Conservation (phyloP, 1,140 invertebrate species). For the Apis florea region DNA sequence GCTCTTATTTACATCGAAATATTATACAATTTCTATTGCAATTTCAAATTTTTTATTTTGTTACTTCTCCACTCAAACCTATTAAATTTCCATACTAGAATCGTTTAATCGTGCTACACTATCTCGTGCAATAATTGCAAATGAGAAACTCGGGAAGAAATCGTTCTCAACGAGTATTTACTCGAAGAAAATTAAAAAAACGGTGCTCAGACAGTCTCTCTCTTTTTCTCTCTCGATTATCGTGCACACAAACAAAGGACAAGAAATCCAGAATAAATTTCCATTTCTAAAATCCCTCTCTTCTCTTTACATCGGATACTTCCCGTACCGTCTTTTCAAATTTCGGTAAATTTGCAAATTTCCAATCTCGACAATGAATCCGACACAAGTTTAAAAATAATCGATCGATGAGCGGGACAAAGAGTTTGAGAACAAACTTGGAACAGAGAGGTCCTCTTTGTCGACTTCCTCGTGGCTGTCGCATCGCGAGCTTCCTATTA, state of each 20-base stretch:
- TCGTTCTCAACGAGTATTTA: not conserved
- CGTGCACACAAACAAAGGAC: not conserved
- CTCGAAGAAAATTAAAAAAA: not conserved
- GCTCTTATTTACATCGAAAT: no score
- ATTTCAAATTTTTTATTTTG: not conserved
- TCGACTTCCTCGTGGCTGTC: not conserved
- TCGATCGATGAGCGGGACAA: not conserved
- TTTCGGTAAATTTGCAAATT: slow-evolving; percentile 1
- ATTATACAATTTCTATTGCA: no score
- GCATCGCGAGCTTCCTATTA: slow-evolving; percentile 17
- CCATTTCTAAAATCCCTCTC: not conserved
- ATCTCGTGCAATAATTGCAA: not conserved
- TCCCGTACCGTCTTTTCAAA: no score
- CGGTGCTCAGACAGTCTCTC: not conserved
- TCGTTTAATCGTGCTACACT: not conserved
- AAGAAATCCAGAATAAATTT: not conserved
- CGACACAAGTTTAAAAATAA: not conserved
- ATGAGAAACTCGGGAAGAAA: not conserved
- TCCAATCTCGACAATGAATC: not conserved
- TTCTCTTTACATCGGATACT: not conserved
- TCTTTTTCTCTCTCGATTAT: not conserved
- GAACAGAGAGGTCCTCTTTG: not conserved
- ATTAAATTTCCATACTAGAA: not conserved
- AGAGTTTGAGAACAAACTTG: not conserved
- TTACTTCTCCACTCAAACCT: not conserved